phyloP scores from a whole-genome alignment of 2,113 vertebrate genomes.

The Dicaeum eximium region DNA sequence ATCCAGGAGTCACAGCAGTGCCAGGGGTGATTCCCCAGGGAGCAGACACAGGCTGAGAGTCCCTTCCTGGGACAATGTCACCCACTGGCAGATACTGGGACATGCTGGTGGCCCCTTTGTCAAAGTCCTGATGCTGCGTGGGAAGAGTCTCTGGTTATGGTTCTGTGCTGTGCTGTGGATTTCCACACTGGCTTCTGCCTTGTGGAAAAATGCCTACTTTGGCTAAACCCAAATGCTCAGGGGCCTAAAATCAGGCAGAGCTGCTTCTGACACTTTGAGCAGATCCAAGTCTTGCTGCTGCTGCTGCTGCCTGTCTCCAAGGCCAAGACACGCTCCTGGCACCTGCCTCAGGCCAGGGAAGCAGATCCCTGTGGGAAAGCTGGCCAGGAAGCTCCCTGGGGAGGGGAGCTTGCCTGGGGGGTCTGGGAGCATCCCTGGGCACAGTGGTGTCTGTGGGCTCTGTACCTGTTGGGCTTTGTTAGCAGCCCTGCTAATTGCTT shows the following conservation, averaged over 20 bases:
- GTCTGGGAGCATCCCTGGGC: neutral
- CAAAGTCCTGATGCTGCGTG: neutral
- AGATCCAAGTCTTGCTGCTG: neutral
- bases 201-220: neutral
- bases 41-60: neutral
- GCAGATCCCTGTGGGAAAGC: neutral
- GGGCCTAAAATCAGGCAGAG: neutral
- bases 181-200: neutral
- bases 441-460: neutral
- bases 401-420: neutral
- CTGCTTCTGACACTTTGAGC: neutral
- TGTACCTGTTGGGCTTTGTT: neutral
- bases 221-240: neutral
- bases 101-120: neutral
- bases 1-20: neutral
- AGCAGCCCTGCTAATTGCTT: conserved; percentile 18
- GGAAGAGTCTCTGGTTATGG: neutral
- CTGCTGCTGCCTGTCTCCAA: too few relatives aligned
- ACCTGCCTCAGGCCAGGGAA: too few relatives aligned
- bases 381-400: neutral
- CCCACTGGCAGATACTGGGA: neutral
- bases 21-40: neutral
- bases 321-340: too few relatives aligned
- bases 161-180: fast-evolving
- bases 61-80: neutral